A percentile compares a stretch with the other conserved stretches of the same genome.
Conservation (phyloP, 2,113 vertebrate genomes). For the Parotia lawesii region DNA sequence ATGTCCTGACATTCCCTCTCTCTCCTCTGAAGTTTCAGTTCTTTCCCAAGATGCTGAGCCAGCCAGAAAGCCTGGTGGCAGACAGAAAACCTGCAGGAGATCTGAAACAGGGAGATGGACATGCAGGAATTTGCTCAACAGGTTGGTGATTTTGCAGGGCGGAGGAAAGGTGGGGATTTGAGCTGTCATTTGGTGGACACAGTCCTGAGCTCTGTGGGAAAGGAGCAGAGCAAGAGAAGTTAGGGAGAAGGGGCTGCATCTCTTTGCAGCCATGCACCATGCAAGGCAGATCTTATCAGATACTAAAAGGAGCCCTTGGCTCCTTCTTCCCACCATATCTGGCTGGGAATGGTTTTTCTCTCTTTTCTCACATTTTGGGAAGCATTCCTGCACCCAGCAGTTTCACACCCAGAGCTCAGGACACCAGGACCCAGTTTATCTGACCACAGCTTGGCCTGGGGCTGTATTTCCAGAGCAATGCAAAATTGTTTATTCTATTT, state of each 20-base stretch:
- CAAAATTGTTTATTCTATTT: not conserved
- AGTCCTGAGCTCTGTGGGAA: not conserved
- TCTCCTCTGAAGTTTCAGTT: fast-evolving
- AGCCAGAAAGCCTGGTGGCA: not conserved
- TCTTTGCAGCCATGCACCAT: not conserved
- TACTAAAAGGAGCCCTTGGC: not conserved
- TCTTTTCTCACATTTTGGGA: not conserved
- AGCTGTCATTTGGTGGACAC: not conserved
- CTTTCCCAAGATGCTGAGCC: not conserved
- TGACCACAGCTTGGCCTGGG: not conserved
- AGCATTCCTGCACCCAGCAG: not conserved
- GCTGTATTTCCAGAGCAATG: not conserved
- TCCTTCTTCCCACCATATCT: not conserved
- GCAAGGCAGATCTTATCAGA: not conserved
- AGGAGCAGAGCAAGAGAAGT: not conserved
- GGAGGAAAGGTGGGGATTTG: not conserved
- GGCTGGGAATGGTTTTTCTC: not conserved
- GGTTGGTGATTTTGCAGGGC: not conserved
- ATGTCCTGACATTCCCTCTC: not conserved
- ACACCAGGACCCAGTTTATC: not conserved
- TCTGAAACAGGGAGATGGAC: not conserved
- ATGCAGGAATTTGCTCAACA: not conserved
- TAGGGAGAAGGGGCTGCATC: not conserved
- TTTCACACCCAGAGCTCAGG: not conserved
- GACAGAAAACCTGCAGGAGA: not conserved